Percentiles rank a stretch among this genome's conserved stretches.
Conservation (phyloP, 2,888 invertebrate species). For the Dexiosoma caninum region DNA sequence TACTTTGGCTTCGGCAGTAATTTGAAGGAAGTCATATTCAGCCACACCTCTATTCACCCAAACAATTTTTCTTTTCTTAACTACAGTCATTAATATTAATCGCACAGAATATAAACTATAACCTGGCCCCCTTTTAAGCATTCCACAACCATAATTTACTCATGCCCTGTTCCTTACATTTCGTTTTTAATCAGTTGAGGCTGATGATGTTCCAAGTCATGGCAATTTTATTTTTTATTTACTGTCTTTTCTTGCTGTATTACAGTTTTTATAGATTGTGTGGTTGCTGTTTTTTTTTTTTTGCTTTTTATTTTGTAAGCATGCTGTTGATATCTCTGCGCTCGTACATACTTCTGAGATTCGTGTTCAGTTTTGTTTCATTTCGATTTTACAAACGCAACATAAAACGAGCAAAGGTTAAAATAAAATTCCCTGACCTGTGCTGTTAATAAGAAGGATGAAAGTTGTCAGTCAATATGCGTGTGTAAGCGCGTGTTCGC, state of each 20-base stretch:
- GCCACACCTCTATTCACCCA: constrained; percentile 4
- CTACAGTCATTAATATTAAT: constrained; percentile 20
- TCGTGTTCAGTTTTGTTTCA: not conserved
- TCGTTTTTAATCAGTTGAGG: constrained; percentile 5
- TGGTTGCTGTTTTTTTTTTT: constrained; percentile 2
- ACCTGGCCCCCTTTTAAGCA: not conserved
- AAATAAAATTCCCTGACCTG: constrained; percentile 58
- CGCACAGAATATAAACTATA: constrained; percentile 7
- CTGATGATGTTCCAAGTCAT: constrained; percentile 19
- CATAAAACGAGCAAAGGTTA: constrained; percentile 49
- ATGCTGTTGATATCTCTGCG: too few species aligned
- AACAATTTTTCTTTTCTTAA: not conserved
- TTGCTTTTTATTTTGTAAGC: not conserved
- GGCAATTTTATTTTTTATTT: constrained; percentile 12
- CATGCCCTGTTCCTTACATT: not conserved
- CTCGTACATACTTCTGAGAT: not conserved
- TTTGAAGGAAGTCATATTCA: not conserved
- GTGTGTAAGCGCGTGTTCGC: too few species aligned
- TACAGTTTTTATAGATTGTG: not conserved
- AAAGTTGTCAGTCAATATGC: not conserved
- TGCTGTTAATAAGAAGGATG: constrained; percentile 24
- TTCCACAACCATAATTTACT: not conserved
- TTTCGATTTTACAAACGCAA: constrained; percentile 18
- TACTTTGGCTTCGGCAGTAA: not conserved
- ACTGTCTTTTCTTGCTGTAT: constrained; percentile 2